Percentiles rank a stretch among this genome's conserved stretches.
Conservation (phyloP, 2,113 vertebrate species). For the Platichthys flesus region DNA sequence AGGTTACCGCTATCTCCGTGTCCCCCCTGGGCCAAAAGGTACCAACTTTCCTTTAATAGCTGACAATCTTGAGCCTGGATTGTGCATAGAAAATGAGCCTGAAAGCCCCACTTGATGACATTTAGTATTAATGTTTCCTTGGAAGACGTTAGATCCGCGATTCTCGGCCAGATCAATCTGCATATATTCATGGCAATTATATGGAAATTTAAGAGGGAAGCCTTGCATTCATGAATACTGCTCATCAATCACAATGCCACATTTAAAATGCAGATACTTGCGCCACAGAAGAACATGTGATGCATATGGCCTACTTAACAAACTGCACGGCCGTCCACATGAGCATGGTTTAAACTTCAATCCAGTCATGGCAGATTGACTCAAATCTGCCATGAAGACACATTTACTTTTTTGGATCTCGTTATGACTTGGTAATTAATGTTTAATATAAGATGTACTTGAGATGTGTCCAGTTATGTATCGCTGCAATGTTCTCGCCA, state of each 20-base stretch:
- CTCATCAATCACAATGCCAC: constrained; percentile 69
- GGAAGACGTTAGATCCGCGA: constrained; percentile 43
- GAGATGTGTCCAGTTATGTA: not conserved
- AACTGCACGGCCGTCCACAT: constrained; percentile 11
- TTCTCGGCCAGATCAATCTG: constrained; percentile 64
- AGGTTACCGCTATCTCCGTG: not conserved
- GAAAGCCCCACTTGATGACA: constrained; percentile 58
- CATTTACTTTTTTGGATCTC: not conserved
- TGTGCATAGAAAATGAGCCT: constrained; percentile 51
- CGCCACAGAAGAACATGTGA: constrained; percentile 36
- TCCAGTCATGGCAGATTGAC: not conserved
- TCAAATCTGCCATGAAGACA: constrained; percentile 1
- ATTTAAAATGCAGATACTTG: constrained; percentile 66
- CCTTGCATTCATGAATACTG: constrained; percentile 62
- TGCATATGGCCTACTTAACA: constrained; percentile 33
- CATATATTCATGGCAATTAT: constrained; percentile 70
- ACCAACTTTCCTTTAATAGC: constrained; percentile 34
- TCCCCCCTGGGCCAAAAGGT: constrained; percentile 35
- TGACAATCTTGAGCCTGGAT: constrained; percentile 30
- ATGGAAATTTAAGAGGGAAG: constrained; percentile 63
- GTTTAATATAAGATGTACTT: not conserved
- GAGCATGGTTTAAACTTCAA: constrained; percentile 1
- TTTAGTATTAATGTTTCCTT: constrained; percentile 54
- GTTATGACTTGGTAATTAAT: not conserved
- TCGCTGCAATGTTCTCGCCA: no score